Evolutionary conservation across 2,113 vertebrate species (phyloP), one percentile per base, ranked within the genome.

Genomic region (Glaucomys volans): DNA sequence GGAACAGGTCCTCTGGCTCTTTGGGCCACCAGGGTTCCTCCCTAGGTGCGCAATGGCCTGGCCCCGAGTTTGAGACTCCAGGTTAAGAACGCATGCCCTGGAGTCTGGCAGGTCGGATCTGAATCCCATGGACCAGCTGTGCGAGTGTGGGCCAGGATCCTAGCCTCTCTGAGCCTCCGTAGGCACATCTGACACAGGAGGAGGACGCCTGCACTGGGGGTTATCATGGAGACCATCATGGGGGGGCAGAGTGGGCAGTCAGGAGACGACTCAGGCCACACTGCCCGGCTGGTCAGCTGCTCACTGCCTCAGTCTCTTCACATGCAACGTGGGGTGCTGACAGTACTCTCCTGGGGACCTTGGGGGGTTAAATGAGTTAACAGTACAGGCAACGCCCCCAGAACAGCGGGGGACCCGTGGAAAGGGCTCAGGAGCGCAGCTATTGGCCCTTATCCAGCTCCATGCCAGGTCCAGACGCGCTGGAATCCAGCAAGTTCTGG

Each of bases 401-500:
- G 87, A 59, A 54, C 32, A 0, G 67, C 8, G 76, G 8, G 52
- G 22, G 57, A 79, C 37, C 1, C 35, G 5, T 12, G 5, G 47
- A 40, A 13, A 37, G 54, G 3, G 10, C 22, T 20, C 22, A 20
- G 5, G 8, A 26, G 12, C 1, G 0, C 2, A 44, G 35, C 37
- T 0, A 24, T 35, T 18, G 18, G 54, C n/a, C 64, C 76, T 26
- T 32, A 1, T 4, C 50, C 35, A 1, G 72, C 72, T 44, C 57
- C 0, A 35, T 8, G 54, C 40, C 28, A 12, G 42, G 14, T 8
- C 52, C 26, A 28, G 72, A 37, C 10, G 40, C 66, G 47, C 6
- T 40, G 26, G 37, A 14, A 1, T 20, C 9, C 0, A 1, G 0
- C 1, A 35, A 44, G 11, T 47, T 28, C 17, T 0, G 74, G 57